Conservation (phyloP, 1,140 invertebrate genomes). For the Achatina immaculata region DNA sequence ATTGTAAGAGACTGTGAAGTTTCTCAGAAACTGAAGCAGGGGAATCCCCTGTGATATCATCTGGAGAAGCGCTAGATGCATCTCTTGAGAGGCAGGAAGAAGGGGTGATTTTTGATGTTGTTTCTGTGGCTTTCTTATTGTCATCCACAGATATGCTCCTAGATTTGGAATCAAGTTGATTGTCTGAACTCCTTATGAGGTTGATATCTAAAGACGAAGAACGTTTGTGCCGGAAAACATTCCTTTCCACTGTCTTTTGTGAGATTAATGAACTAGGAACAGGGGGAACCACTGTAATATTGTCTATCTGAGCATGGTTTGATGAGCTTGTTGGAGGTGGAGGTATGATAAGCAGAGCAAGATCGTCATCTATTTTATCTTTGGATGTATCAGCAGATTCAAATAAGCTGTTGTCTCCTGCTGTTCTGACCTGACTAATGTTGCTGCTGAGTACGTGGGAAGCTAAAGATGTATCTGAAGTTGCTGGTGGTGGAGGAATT, state of each 20-base stretch:
- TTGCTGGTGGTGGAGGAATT: slow-evolving; percentile 78
- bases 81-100: neutral
- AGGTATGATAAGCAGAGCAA: slow-evolving; percentile 85
- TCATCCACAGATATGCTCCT: slow-evolving; percentile 43
- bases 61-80: neutral
- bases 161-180: slow-evolving; percentile 31
- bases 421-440: neutral
- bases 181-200: neutral
- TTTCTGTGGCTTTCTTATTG: neutral
- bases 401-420: neutral
- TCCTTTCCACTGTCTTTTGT: slow-evolving; percentile 38
- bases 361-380: slow-evolving; percentile 74
- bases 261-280: slow-evolving; percentile 19
- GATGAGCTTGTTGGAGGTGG: slow-evolving; percentile 76
- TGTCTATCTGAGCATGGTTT: neutral
- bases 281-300: neutral
- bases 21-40: slow-evolving; percentile 64
- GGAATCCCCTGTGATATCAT: slow-evolving; percentile 41
- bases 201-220: slow-evolving; percentile 54
- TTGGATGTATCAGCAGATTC: neutral
- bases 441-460: neutral
- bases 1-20: slow-evolving; percentile 60
- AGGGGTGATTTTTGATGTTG: neutral
- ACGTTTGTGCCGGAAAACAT: slow-evolving; percentile 48
- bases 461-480: neutral